These are phyloP conservation scores for Baronia brevicornis DNA, from an alignment of 2,888 invertebrate genomes.

Conservation along the genomic window DNA sequence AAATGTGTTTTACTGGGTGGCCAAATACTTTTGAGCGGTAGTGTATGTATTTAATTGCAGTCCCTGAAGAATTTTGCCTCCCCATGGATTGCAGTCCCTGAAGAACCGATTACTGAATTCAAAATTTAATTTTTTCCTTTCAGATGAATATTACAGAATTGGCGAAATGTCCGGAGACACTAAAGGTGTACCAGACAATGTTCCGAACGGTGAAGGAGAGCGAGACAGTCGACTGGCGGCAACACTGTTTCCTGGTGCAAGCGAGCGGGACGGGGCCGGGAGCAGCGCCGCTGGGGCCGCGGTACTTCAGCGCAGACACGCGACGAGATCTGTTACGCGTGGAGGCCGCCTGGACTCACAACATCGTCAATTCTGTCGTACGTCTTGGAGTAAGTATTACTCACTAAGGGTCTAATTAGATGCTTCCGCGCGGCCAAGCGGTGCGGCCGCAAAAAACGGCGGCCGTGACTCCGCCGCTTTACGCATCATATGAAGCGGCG, in stretches of 20 bases:
- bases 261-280: conserved; percentile 34
- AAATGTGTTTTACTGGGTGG: too few relatives aligned
- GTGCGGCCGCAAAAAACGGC: conserved; percentile 3
- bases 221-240: conserved; percentile 94
- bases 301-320: conserved; percentile 95
- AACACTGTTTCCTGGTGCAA: conserved; percentile 95
- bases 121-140: conserved; percentile 24
- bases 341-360: conserved; percentile 96
- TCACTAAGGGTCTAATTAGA: not conserved
- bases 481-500: too few relatives aligned
- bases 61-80: too few relatives aligned
- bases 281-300: conserved; percentile 35
- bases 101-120: too few relatives aligned
- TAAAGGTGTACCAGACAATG: conserved; percentile 96
- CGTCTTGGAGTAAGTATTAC: conserved; percentile 85
- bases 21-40: too few relatives aligned
- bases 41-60: too few relatives aligned
- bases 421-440: too few relatives aligned
- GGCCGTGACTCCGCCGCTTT: too few relatives aligned
- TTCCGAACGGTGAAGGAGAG: conserved; percentile 94
- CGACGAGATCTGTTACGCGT: conserved; percentile 91
- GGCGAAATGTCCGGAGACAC: conserved; percentile 87
- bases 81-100: too few relatives aligned
- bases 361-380: conserved; percentile 93
- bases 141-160: conserved; percentile 88